phyloP scores from a whole-genome alignment of 2,113 vertebrate species.

The Platichthys stellatus region DNA sequence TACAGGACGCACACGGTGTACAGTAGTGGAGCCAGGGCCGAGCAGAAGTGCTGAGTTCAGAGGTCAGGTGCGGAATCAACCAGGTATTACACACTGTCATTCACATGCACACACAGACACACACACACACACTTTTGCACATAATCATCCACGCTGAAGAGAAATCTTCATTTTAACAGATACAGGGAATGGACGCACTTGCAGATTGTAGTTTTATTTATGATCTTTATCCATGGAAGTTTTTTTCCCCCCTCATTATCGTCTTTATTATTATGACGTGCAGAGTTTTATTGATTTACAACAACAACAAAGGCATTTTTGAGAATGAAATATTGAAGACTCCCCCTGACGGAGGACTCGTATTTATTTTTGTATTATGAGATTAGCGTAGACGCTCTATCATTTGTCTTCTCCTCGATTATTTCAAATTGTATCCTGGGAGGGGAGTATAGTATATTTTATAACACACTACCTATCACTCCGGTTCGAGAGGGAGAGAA shows the following conservation, averaged over 20 bases:
- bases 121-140: slow-evolving; percentile 51
- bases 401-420: slow-evolving; percentile 63
- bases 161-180: slow-evolving; percentile 42
- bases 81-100: slow-evolving; percentile 74
- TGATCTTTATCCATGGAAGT: slow-evolving; percentile 56
- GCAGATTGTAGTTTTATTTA: slow-evolving; percentile 53
- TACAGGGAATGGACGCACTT: slow-evolving; percentile 70
- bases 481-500: slow-evolving; percentile 24
- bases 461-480: slow-evolving; percentile 65
- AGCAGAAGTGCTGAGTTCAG: slow-evolving; percentile 38
- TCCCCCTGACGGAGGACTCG: slow-evolving; percentile 36
- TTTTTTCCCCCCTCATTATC: slow-evolving; percentile 34
- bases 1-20: slow-evolving; percentile 50
- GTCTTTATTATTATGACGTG: slow-evolving; percentile 42
- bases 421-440: slow-evolving; percentile 47
- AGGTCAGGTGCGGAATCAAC: slow-evolving; percentile 67
- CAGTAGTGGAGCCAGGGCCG: slow-evolving; percentile 30
- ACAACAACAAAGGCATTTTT: slow-evolving; percentile 57
- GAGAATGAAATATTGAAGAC: slow-evolving; percentile 53
- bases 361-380: slow-evolving; percentile 80
- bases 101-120: background rate
- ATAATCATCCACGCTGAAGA: slow-evolving; percentile 41
- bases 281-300: slow-evolving; percentile 67
- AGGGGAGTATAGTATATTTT: slow-evolving; percentile 64
- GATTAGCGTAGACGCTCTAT: slow-evolving; percentile 58